Base-by-base conservation (phyloP, 2,113 vertebrate genomes). In the Ia io region DNA sequence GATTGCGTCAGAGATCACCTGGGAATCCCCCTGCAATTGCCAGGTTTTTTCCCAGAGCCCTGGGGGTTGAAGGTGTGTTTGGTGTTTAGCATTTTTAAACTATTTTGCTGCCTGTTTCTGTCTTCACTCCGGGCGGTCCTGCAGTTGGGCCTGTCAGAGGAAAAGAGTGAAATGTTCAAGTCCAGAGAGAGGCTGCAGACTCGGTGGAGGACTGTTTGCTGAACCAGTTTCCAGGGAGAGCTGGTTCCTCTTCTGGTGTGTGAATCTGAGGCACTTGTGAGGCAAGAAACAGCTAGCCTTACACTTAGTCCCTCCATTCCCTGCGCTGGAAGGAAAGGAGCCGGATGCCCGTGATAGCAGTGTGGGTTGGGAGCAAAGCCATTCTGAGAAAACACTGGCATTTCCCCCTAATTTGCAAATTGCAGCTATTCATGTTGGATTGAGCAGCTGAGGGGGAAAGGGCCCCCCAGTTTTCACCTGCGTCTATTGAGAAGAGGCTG, bases 371-470 rank as follows among this genome's bases (percentile, higher is more conserved):
- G 51, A 95, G 70, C 82, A 80, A 91, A 94, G 69, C 61, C 90
- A 92, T 95, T 93, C 90, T 78, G 88, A 85, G 90, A 84, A 96
- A 95, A 96, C 95, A 90, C 96, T 95, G 87, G 95, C 84, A 95
- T 97, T 96, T 96, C 67, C 84, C 42, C 95, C 97, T 97, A 92
- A 95, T 97, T 97, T 95, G 97, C 97, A 97, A 92, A 97, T 97
- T 96, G 86, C 73, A 88, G 90, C 94, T 95, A 84, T 97, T 96
- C 93, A 22, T 80, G 74, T 74, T 67, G 88, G 91, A 82, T 42
- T 95, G 96, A 95, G 78, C 63, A 95, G 95, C 93, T 87, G 89
- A 88, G 28, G 91, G 63, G 25, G 28, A 73, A 88, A 83, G 12
- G 67, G 71, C 49, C 30, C 70, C 44, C 86, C 3, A 8, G 35